Evolutionary conservation across 92 coral and sea anemone species (phyloP), one percentile per base, ranked within the genome.

Genomic region (Umimayanthus kanabou): DNA sequence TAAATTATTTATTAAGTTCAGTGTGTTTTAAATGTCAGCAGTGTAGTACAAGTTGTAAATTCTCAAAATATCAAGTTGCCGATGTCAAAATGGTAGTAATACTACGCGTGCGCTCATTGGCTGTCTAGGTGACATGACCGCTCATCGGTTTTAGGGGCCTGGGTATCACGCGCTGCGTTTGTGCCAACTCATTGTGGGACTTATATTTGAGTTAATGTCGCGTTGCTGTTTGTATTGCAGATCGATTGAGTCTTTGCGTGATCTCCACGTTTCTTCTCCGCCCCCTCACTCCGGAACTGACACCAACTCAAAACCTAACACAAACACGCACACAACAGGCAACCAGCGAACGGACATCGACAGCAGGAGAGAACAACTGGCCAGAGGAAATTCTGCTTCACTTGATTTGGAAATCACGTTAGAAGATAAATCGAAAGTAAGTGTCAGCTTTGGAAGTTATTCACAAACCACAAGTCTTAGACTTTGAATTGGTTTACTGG

Each of bases 321-420:
- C 28, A 25, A 6, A 8, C 66, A 70, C 66, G 25, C 86, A 82
- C 28, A 9, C 58, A 15, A 3, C 84, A 80, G 22, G 14, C 42
- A 14, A 6, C 39, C 76, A 67, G 25, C 39, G 43, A 64, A 2
- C 43, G 30, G 78, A 66, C 18, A 33, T 33, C 37, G 73, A 42
- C 50, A 47, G 7, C 23, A 40, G 42, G 55, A 82, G 26, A 82
- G 61, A 43, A 15, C 39, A 42, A 18, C 28, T 82, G 42, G 85
- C 89, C 39, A 83, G 79, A 57, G 82, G 84, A 82, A 64, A 78
- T 78, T 88, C 89, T 33, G 89, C 81, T 79, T 85, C 93, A 29
- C 81, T 95, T 53, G 98, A 95, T 87, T 90, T 95, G 73, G 98
- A 95, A 26, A 95, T 95, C 73, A 95, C 98, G 20, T 74, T 95